Conservation (phyloP, 2,888 invertebrate genomes). For the Druceiella hillmani region DNA sequence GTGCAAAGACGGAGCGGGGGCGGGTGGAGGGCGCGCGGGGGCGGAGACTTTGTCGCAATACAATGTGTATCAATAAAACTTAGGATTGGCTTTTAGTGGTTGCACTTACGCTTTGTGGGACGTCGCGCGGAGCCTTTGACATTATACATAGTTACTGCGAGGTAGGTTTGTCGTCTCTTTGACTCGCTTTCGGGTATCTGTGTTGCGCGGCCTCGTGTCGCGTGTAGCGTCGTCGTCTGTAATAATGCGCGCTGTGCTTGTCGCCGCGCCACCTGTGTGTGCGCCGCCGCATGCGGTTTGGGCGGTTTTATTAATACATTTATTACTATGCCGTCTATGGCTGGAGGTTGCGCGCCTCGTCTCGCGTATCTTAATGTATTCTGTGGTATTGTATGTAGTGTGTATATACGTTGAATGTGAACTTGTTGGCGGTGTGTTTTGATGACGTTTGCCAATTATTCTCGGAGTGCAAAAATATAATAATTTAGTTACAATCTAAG, state of each 20-base stretch:
- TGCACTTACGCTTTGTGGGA: slow-evolving; percentile 55
- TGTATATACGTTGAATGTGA: too few species aligned
- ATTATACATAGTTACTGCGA: slow-evolving; percentile 40
- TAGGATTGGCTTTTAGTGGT: slow-evolving; percentile 56
- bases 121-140: slow-evolving; percentile 52
- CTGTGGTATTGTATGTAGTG: too few species aligned
- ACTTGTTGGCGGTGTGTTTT: too few species aligned
- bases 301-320: too few species aligned
- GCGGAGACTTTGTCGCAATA: slow-evolving; percentile 54
- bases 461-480: too few species aligned
- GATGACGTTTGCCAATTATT: too few species aligned
- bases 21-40: slow-evolving; percentile 31
- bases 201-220: too few species aligned
- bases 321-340: too few species aligned
- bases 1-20: slow-evolving; percentile 38
- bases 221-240: slow-evolving; percentile 27
- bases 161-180: slow-evolving; percentile 7
- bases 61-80: slow-evolving; percentile 57
- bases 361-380: too few species aligned
- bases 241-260: slow-evolving; percentile 38
- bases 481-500: too few species aligned
- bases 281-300: slow-evolving; percentile 24
- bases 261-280: slow-evolving; percentile 34
- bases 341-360: too few species aligned
- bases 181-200: too few species aligned